phyloP scores from a whole-genome alignment of 2,888 invertebrate genomes.

The Neria commutata region DNA sequence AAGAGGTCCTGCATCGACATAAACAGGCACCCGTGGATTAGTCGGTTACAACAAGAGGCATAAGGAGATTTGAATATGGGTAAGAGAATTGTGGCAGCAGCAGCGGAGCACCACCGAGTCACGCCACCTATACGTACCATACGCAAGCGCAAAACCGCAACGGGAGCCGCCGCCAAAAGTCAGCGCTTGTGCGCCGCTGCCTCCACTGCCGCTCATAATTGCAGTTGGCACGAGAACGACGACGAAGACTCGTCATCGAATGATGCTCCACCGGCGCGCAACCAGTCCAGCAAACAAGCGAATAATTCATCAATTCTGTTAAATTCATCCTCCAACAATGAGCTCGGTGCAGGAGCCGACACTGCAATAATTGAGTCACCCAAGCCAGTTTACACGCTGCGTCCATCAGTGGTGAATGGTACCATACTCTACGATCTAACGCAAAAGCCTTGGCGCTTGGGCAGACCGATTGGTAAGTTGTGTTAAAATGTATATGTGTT shows the following conservation, averaged over 20 bases:
- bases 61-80: conserved; percentile 44
- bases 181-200: conserved; percentile 32
- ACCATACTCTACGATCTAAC: conserved; percentile 80
- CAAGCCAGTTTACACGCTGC: conserved; percentile 63
- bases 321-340: conserved; percentile 39
- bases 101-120: conserved; percentile 34
- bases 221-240: conserved; percentile 52
- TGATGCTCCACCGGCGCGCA: conserved; percentile 35
- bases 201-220: conserved; percentile 25
- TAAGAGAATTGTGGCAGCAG: conserved; percentile 44
- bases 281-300: conserved; percentile 40
- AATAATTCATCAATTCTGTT: conserved; percentile 42
- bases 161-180: conserved; percentile 30
- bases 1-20: no score
- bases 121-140: conserved; percentile 38
- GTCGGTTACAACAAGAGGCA: conserved; percentile 11
- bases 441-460: conserved; percentile 85
- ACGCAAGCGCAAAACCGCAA: conserved; percentile 52
- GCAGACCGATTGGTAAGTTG: conserved; percentile 77
- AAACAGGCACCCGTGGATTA: conserved; percentile 26
- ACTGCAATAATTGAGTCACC: conserved; percentile 53
- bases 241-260: conserved; percentile 54
- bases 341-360: conserved; percentile 23
- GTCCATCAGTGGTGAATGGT: conserved; percentile 66
- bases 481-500: background rate